A percentile compares a stretch with the other conserved stretches of the same genome.
phyloP scores from a whole-genome alignment of 2,888 invertebrate genomes.

The Zaprionus bogoriensis region DNA sequence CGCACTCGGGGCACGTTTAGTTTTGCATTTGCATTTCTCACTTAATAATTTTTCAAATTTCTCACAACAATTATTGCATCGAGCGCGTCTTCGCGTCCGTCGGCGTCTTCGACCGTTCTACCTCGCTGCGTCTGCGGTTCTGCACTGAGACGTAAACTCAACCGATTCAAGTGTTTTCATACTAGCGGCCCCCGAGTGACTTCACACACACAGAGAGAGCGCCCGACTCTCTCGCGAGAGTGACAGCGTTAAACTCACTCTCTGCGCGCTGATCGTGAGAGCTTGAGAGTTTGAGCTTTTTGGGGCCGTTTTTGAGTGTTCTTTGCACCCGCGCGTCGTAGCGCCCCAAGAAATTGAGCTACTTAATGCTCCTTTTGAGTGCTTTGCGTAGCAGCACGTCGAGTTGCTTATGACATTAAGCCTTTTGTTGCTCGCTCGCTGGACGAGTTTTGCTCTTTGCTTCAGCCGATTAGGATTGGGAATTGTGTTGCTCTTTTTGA shows the following conservation, averaged over 20 bases:
- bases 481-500: conserved; percentile 30
- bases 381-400: too few species aligned
- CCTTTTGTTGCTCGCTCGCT: too few species aligned
- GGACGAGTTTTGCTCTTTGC: too few species aligned
- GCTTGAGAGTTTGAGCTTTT: conserved; percentile 1
- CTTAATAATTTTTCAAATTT: conserved; percentile 29
- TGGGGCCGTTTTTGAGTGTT: conserved; percentile 22
- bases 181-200: conserved; percentile 44
- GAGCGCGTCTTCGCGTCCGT: conserved; percentile 11
- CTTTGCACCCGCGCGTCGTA: conserved; percentile 35
- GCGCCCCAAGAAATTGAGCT: too few species aligned
- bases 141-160: conserved; percentile 77
- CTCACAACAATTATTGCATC: conserved; percentile 36
- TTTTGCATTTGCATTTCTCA: conserved; percentile 31
- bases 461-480: too few species aligned
- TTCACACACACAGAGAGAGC: conserved; percentile 12
- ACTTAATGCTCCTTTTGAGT: too few species aligned
- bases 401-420: too few species aligned
- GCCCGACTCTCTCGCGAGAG: conserved; percentile 5
- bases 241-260: too few species aligned
- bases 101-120: conserved; percentile 52
- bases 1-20: conserved; percentile 22
- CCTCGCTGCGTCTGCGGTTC: conserved; percentile 73
- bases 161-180: conserved; percentile 75
- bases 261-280: too few species aligned